Base-by-base conservation (phyloP, 1,140 invertebrate genomes). In the Heliconius congener region DNA sequence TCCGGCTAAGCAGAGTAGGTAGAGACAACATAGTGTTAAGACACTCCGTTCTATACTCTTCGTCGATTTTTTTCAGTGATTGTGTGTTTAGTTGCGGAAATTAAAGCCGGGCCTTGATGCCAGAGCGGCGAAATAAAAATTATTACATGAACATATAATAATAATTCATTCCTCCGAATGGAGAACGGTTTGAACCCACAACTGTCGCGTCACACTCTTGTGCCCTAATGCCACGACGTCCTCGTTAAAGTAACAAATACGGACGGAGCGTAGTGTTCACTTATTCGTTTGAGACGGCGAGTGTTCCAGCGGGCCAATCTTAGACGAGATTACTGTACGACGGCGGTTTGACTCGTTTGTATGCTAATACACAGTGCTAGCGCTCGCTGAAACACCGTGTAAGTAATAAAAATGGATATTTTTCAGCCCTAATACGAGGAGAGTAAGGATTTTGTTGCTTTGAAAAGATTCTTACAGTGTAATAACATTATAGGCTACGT, bases 261-360 rank as follows among this genome's bases (percentile, higher is more conserved):
- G 39, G 30, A 78, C 23, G 16, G 70, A 82, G 81, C 79, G 81
- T 82, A 79, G 81, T 82, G 71, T 86, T 81, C 77, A 82, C 55
- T 78, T 77, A 80, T 86, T 82, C 80, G 81, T 84, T 86, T 81
- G 79, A 73, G 77, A 74, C 80, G 83, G 83, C 79, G 80, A 82
- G 78, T 83, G 81, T 83, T 85, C 70, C 78, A 83, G 70, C 81
- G 79, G 75, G 77, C 80, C 80, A 81, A 82, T 82, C 78, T 81
- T 78, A 76, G 81, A 74, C 46, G 78, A 76, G 78, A 80, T 85
- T 83, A 83, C 60, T 73, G 73, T 74, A 57, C 76, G 78, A 78
- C 71, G 73, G 76, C 71, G 73, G 73, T 74, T 84, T 78, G 39
- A 74, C 77, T 83, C 73, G 76, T 84, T 80, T 83, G 75, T 84